phyloP scores from a whole-genome alignment of 1,140 invertebrate species.

The Branchinecta lindahli region DNA sequence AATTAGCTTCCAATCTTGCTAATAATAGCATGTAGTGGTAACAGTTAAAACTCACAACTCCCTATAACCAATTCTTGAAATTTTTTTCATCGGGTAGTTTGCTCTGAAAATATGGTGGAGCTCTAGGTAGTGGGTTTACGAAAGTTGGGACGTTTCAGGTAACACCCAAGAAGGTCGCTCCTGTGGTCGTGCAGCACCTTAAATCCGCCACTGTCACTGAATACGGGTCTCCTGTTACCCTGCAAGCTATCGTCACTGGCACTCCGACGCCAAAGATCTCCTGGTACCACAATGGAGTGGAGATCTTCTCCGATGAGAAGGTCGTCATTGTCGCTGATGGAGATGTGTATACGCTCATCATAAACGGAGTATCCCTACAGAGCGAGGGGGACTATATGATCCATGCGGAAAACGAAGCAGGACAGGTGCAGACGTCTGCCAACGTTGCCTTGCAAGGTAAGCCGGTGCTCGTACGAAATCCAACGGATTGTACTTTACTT shows the following conservation, averaged over 20 bases:
- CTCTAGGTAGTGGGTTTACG: no score
- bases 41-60: no score
- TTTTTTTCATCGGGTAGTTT: no score
- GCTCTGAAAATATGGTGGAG: no score
- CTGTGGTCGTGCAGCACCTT: slow-evolving; percentile 61
- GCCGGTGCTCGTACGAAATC: slow-evolving; percentile 17
- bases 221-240: slow-evolving; percentile 49
- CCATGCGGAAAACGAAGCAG: slow-evolving; percentile 58
- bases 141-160: not conserved
- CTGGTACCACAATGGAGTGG: slow-evolving; percentile 62
- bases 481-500: slow-evolving; percentile 8
- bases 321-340: slow-evolving; percentile 43
- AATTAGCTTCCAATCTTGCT: no score
- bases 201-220: slow-evolving; percentile 54
- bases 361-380: slow-evolving; percentile 40
- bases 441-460: slow-evolving; percentile 60
- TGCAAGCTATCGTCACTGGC: slow-evolving; percentile 59
- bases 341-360: slow-evolving; percentile 46
- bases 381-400: slow-evolving; percentile 65
- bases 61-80: no score
- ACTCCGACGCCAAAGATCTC: slow-evolving; percentile 58
- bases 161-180: slow-evolving; percentile 43
- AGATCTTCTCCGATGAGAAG: slow-evolving; percentile 33
- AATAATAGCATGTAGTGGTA: no score
- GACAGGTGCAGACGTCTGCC: slow-evolving; percentile 53